Base-by-base conservation (phyloP, 2,888 invertebrate genomes). In the Tridacna gigas region DNA sequence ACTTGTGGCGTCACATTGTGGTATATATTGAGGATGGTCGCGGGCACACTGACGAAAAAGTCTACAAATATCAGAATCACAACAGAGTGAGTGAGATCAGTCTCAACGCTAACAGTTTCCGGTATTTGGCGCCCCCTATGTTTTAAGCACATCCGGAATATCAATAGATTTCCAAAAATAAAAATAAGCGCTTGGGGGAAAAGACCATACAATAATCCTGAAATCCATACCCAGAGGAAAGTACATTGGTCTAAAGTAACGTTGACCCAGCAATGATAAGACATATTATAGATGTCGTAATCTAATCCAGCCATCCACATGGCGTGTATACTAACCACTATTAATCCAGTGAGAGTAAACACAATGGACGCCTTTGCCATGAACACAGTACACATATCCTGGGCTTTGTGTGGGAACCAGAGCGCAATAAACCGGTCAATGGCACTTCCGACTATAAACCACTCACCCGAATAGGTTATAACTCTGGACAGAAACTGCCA, bases 281-380 rank as follows among this genome's bases (percentile, higher is more conserved):
- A 18, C 26, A 26, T n/a, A 20, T 67, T n/a, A 45, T 37, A 45
- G n/a, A 26, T 51, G 26, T 51, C 71, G 63, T 22, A 63, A 63
- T 22, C 12, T 51, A 71, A 22, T 20, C 89, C 89, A 67, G 89
- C 91, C 9, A 90, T 90, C 93, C 93, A 93, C 91, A 93, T 90
- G 4, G 92, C 91, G 79, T 93, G 93, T 12, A 93, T 90, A 82
- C 91, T 90, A 28, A 93, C 85, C n/a, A 91, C 90, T 4, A 91
- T 82, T 37, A 93, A 83, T 1, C 91, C 91, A 4, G 91, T 86
- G 20, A 91, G 60, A 25, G 92, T 89, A 69, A 91, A 88, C 12
- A 89, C 77, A 15, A 90, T 85, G 13, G 89, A 82, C 22, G 90
- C 80, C 79, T 93, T 92, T 13, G 93, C 91, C 69, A 90, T 90